phyloP scores from a whole-genome alignment of 2,113 vertebrate species.

The Solea senegalensis region DNA sequence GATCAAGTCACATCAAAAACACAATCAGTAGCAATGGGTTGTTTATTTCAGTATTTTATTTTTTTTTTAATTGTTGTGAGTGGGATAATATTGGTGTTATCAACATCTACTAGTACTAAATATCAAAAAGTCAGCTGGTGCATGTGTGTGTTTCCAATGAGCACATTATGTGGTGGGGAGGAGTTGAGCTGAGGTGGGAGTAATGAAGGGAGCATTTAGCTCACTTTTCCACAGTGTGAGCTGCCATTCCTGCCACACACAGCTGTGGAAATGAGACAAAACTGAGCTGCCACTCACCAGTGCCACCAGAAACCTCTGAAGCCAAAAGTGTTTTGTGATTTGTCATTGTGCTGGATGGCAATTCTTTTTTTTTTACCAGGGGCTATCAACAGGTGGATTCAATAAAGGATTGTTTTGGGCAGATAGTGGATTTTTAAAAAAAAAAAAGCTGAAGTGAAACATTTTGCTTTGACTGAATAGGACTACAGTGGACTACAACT shows the following conservation, averaged over 20 bases:
- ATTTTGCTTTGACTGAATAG: conserved; percentile 11
- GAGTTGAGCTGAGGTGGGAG: conserved; percentile 68
- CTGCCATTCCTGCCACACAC: conserved; percentile 59
- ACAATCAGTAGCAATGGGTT: too few species aligned
- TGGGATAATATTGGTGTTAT: too few species aligned
- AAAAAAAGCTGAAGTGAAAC: background rate
- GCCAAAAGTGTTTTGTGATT: conserved; percentile 5
- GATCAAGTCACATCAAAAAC: too few species aligned
- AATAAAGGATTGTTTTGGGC: conserved; percentile 30
- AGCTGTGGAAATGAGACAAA: conserved; percentile 70
- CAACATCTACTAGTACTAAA: too few species aligned
- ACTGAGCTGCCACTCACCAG: conserved; percentile 41
- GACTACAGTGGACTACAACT: background rate
- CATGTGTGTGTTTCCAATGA: conserved; percentile 20
- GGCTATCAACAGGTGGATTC: conserved; percentile 26
- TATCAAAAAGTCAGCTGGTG: conserved; percentile 5
- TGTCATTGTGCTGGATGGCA: conserved; percentile 45
- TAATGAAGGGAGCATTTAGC: conserved; percentile 69
- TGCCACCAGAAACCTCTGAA: conserved; percentile 28
- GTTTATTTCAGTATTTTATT: too few species aligned
- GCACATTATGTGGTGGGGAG: conserved; percentile 55
- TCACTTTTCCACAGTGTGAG: conserved; percentile 69
- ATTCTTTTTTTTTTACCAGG: conserved; percentile 28
- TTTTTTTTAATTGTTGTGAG: too few species aligned
- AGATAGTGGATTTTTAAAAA: conserved; percentile 18